Conservation (phyloP, 2,113 vertebrate species). For the Ascaphus truei region DNA sequence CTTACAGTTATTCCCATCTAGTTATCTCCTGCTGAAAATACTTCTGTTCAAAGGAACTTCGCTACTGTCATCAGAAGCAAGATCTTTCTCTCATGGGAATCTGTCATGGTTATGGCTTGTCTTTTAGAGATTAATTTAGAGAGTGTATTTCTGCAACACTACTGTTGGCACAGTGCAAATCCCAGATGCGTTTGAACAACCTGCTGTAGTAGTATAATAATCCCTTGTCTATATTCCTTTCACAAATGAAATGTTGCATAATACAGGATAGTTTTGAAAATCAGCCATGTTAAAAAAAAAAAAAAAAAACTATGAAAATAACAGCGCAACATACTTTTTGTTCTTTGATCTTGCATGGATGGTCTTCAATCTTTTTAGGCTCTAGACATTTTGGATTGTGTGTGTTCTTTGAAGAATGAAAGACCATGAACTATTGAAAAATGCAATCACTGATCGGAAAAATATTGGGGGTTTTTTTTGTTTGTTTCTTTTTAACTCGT, state of each 20-base stretch:
- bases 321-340: too few species aligned
- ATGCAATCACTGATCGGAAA: too few species aligned
- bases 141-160: slow-evolving; percentile 10
- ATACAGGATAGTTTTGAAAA: background rate
- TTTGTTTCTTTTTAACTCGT: too few species aligned
- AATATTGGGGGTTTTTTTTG: too few species aligned
- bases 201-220: slow-evolving; percentile 23
- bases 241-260: slow-evolving; percentile 24
- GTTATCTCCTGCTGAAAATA: slow-evolving; percentile 26
- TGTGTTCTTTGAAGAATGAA: too few species aligned
- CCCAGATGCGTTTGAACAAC: slow-evolving; percentile 24
- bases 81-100: slow-evolving; percentile 15
- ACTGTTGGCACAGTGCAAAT: slow-evolving; percentile 11
- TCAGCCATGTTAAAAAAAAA: too few species aligned
- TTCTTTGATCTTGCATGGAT: too few species aligned
- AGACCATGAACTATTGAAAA: too few species aligned
- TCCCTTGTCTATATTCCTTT: slow-evolving; percentile 16
- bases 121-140: slow-evolving; percentile 26
- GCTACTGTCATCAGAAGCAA: slow-evolving; percentile 19
- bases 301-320: too few species aligned
- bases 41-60: slow-evolving; percentile 25
- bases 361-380: too few species aligned
- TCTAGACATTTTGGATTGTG: too few species aligned
- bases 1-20: slow-evolving; percentile 31
- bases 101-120: slow-evolving; percentile 23